Conservation (phyloP, 2,797 vertebrate species). For the Helicolenus hilgendorfi region DNA sequence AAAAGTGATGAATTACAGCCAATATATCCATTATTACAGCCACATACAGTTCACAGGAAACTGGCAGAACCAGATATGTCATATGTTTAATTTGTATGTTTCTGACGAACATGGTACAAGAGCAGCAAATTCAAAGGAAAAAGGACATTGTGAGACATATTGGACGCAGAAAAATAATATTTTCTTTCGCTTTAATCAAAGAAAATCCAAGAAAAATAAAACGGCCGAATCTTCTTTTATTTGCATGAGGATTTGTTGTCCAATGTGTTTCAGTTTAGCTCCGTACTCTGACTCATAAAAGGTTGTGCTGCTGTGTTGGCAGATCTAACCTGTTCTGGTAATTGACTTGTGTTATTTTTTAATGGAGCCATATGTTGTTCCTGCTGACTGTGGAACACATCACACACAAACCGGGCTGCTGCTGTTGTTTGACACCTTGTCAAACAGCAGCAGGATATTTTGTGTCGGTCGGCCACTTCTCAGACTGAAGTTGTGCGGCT, state of each 20-base stretch:
- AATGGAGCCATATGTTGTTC: constrained; percentile 81
- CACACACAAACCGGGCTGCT: constrained; percentile 25
- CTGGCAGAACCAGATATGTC: no score
- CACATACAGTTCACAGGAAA: no score
- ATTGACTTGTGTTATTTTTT: constrained; percentile 81
- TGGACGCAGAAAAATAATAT: neutral
- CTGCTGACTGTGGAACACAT: constrained; percentile 71
- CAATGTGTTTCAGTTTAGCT: constrained; percentile 15
- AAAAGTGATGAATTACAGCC: no score
- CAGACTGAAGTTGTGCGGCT: neutral
- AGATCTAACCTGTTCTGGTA: constrained; percentile 70
- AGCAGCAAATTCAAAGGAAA: neutral
- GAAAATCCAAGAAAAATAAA: neutral
- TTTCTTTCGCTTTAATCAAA: neutral
- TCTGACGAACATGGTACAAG: neutral
- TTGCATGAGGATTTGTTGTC: constrained; percentile 17
- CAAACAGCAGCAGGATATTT: constrained; percentile 38
- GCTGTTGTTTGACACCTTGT: constrained; percentile 67
- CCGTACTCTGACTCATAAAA: constrained; percentile 49
- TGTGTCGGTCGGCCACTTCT: constrained; percentile 16
- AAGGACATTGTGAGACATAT: neutral
- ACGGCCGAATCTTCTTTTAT: neutral
- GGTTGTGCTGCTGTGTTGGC: constrained; percentile 64
- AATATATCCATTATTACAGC: no score
- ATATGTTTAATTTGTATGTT: no score